These are phyloP conservation scores for Pangasius sanitwongsei DNA, from an alignment of 2,797 vertebrate genomes.

Conservation along the genomic window DNA sequence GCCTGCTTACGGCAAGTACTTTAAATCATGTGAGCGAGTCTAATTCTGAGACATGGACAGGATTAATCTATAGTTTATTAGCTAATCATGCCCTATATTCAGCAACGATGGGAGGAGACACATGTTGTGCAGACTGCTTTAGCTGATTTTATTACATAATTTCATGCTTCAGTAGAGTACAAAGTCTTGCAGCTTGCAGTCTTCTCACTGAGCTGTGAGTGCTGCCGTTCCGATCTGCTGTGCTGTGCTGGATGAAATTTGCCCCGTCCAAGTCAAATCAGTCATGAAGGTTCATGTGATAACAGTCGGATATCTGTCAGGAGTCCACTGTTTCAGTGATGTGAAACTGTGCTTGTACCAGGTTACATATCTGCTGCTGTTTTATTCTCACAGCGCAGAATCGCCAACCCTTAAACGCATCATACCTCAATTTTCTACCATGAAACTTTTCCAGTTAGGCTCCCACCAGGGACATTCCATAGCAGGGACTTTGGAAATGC, in stretches of 20 bases:
- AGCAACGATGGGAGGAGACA: neutral
- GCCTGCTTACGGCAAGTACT: neutral
- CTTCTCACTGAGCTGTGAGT: neutral
- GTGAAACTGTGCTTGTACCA: neutral
- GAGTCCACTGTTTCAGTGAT: neutral
- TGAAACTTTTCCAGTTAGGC: neutral
- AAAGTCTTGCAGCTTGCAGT: neutral
- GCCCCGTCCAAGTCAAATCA: neutral
- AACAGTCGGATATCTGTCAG: neutral
- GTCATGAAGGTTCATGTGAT: neutral
- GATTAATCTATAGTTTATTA: conserved; percentile 1
- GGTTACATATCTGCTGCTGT: neutral
- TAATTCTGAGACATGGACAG: neutral
- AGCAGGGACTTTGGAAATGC: neutral
- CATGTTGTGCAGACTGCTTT: neutral
- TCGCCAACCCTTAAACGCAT: neutral
- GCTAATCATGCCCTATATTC: neutral
- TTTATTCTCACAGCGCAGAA: neutral
- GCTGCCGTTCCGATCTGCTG: neutral
- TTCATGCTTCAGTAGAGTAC: conserved; percentile 19
- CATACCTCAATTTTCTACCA: no score
- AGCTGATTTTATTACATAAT: conserved; percentile 13
- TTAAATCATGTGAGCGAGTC: neutral
- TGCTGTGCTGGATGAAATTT: conserved; percentile 1
- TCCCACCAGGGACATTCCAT: neutral